phyloP scores from a whole-genome alignment of 2,888 invertebrate species.

The Argynnis bischoffii region DNA sequence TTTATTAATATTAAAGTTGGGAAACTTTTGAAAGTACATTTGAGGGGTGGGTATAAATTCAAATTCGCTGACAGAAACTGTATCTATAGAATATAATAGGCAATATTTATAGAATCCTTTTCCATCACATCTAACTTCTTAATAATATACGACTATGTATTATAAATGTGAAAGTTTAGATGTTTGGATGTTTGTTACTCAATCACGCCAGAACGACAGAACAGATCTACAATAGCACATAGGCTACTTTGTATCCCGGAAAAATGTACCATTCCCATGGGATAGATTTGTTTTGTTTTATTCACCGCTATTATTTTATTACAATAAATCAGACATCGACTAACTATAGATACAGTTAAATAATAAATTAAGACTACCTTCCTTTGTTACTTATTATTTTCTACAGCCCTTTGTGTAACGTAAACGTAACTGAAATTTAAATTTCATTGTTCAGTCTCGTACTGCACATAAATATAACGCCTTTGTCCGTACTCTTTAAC shows the following conservation, averaged over 20 bases:
- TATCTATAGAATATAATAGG: too few relatives aligned
- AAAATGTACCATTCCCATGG: too few relatives aligned
- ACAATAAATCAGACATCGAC: neutral
- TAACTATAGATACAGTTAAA: neutral
- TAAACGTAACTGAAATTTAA: constrained; percentile 20
- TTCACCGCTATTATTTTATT: neutral
- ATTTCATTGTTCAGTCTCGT: constrained; percentile 10
- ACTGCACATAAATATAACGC: constrained; percentile 9
- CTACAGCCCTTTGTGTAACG: constrained; percentile 9
- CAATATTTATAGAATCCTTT: too few relatives aligned
- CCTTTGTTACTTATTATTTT: constrained; percentile 13
- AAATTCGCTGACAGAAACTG: too few relatives aligned
- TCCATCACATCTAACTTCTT: neutral
- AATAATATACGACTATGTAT: neutral
- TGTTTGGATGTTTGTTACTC: too few relatives aligned
- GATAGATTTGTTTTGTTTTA: too few relatives aligned
- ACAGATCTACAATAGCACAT: too few relatives aligned
- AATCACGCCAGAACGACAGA: too few relatives aligned
- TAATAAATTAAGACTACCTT: neutral
- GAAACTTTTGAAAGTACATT: too few relatives aligned
- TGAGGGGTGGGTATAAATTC: too few relatives aligned
- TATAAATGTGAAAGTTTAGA: neutral
- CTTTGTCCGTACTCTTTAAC: neutral
- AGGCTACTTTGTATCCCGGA: too few relatives aligned
- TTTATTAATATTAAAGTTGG: too few relatives aligned